These are phyloP conservation scores for Mya arenaria DNA, from an alignment of 1,140 invertebrate genomes.

Conservation along the genomic window DNA sequence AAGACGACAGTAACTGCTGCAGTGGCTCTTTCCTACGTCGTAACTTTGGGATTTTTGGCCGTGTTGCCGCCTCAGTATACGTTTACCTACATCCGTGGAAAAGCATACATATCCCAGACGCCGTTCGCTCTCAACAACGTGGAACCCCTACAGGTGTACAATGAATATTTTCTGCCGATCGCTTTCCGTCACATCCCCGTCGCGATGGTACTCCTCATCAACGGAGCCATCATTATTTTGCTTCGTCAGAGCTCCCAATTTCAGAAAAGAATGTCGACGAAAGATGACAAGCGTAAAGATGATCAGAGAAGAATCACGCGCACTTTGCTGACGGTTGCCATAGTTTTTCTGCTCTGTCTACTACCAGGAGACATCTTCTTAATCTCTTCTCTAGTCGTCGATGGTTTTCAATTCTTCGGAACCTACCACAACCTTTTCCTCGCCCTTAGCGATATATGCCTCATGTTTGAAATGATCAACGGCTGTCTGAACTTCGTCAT, in stretches of 20 bases:
- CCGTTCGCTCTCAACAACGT: conserved; percentile 49
- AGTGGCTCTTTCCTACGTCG: conserved; percentile 22
- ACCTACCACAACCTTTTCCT: conserved; percentile 62
- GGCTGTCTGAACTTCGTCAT: conserved; percentile 62
- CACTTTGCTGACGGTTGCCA: conserved; percentile 55
- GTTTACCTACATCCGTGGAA: neutral
- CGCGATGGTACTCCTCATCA: conserved; percentile 45
- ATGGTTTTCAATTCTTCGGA: conserved; percentile 49
- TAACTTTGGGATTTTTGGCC: conserved; percentile 17
- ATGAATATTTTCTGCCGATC: conserved; percentile 51
- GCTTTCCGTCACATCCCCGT: conserved; percentile 61
- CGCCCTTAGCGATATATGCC: conserved; percentile 47
- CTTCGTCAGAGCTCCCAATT: conserved; percentile 37
- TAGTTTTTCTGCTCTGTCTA: conserved; percentile 59
- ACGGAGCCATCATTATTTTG: conserved; percentile 47
- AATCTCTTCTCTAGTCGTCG: conserved; percentile 3
- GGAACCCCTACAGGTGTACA: conserved; percentile 45
- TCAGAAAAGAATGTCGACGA: conserved; percentile 18
- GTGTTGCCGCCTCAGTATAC: conserved; percentile 49
- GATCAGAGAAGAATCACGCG: conserved; percentile 55
- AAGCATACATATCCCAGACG: conserved; percentile 35
- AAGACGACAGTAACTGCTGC: conserved; percentile 35
- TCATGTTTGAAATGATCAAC: conserved; percentile 56
- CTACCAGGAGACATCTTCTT: conserved; percentile 53
- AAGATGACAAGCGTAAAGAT: conserved; percentile 1